Base-by-base conservation (phyloP, 2,113 vertebrate genomes). In the Tachysurus vachellii region DNA sequence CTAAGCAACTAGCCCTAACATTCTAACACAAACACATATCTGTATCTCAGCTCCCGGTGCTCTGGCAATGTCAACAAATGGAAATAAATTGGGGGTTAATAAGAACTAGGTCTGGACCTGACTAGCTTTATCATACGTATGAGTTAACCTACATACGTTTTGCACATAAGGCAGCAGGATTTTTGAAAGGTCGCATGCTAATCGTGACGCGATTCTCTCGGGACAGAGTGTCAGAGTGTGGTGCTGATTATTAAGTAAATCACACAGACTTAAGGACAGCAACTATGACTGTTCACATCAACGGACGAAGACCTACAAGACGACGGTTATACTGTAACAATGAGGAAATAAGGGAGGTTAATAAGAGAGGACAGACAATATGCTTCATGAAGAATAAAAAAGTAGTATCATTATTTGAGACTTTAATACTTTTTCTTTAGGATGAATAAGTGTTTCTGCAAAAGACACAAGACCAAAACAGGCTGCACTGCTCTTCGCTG, bases 111-210 rank as follows among this genome's bases (percentile, higher is more conserved):
- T 59, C 17, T 59, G 57, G 57, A 61, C 57, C 59, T 61, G 8
- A 61, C 19, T 61, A 26, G 59, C 2, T 61, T 61, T 61, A 61
- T 61, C 59, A 61, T 9, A 26, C 59, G 10, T 62, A 62, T 23
- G 10, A 10, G 8, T 21, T 59, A 8, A 59, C 19, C 19, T 21
- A 62, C 59, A 62, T 62, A 21, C 21, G 23, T 62, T 62, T 9
- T 26, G 9, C 59, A 26, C 59, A 10, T 62, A 54, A 80, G n/a
- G 36, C 54, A 85, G 59, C 75, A 26, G 84, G 6, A 50, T 79
- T 80, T 54, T 86, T 47, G 8, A 6, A 68, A 68, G 50, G 14
- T 70, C 62, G n/a, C 85, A 86, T 70, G 61, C 21, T 68, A 44
- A 47, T 16, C 61, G 10, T 86, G 12, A 56, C n/a, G 47, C 3